A percentile compares a stretch with the other conserved stretches of the same genome.
These are phyloP conservation scores for Coleophora flavipennella DNA, from an alignment of 2,888 invertebrate species.

Conservation along the genomic window DNA sequence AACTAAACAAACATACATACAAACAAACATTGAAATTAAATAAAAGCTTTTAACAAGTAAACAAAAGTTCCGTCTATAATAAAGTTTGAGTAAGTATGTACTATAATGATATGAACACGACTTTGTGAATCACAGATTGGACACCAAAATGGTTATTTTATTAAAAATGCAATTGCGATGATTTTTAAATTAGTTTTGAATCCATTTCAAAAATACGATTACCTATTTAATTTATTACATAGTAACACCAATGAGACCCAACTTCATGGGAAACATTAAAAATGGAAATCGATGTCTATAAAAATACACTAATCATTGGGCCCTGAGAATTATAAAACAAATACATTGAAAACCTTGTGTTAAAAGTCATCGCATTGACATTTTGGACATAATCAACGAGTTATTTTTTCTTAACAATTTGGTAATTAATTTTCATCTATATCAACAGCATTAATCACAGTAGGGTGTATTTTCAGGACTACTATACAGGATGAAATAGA, in stretches of 20 bases:
- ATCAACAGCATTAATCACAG: conserved; percentile 33
- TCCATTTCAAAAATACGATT: conserved; percentile 4
- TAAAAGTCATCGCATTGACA: conserved; percentile 6
- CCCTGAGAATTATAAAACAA: no score
- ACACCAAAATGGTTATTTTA: conserved; percentile 18
- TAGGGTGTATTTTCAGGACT: conserved; percentile 16
- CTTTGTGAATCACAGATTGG: conserved; percentile 37
- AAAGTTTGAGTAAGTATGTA: background rate
- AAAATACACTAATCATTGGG: background rate
- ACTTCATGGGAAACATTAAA: no score
- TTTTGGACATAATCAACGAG: conserved; percentile 1
- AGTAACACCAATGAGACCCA: no score
- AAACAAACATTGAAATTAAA: no score
- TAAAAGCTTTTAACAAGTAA: background rate
- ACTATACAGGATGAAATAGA: background rate
- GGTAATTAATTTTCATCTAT: conserved; percentile 13
- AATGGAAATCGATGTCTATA: no score
- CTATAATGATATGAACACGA: conserved; percentile 40
- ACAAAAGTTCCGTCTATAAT: background rate
- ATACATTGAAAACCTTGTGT: conserved; percentile 4
- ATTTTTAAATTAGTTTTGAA: conserved; percentile 12
- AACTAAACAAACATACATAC: no score
- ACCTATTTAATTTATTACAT: no score
- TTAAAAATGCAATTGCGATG: conserved; percentile 10
- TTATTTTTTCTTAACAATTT: conserved; percentile 22